Evolutionary conservation across 1,140 invertebrate genomes (phyloP), one percentile per base, ranked within the genome.

Genomic region (Euglossa dilemma): DNA sequence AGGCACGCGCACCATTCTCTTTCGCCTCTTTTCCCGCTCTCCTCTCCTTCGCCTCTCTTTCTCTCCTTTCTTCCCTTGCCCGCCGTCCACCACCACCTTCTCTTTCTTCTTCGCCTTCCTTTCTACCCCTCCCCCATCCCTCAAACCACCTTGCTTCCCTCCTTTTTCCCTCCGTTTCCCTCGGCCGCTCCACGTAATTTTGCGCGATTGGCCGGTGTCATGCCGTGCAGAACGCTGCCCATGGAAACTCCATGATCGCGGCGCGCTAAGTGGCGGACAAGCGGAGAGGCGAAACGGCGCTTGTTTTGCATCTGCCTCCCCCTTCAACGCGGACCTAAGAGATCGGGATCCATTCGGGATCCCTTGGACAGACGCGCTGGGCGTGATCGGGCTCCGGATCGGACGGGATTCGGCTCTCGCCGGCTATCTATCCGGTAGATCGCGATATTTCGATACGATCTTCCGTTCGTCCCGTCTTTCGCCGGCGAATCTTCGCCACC

Each of bases 1-100:
- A 92, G 93, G 92, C 92, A 93, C 93, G 92, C 91, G 92, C 91
- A 84, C 89, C 87, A 87, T 90, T 85, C 89, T 87, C 72, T 59
- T 84, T 74, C 66, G 85, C 70, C 43, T 66, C 66, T 56, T 52
- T 63, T 78, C 54, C 45, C 9, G 76, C 52, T 54, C 59, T 52
- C n/a, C 57, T 43, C 50, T 23, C 72, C 74, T 20, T 43, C 50
- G 16, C 72, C 74, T 20, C 28, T 71, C 54, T n/a, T 20, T 64
- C n/a, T 57, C 25, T 14, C 16, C 28, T 74, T 61, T 59, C 36
- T 76, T 28, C 54, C 74, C 61, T 23, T 54, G 64, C 45, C 23
- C 71, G 52, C 57, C 43, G 47, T 66, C 54, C 25, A 63, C 14
- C 61, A 14, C 1, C 8, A 7, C 5, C 36, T 69, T 57, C 36